Evolutionary conservation across 2,113 vertebrate species (phyloP), one percentile per base, ranked within the genome.

Genomic region (Jacana jacana): DNA sequence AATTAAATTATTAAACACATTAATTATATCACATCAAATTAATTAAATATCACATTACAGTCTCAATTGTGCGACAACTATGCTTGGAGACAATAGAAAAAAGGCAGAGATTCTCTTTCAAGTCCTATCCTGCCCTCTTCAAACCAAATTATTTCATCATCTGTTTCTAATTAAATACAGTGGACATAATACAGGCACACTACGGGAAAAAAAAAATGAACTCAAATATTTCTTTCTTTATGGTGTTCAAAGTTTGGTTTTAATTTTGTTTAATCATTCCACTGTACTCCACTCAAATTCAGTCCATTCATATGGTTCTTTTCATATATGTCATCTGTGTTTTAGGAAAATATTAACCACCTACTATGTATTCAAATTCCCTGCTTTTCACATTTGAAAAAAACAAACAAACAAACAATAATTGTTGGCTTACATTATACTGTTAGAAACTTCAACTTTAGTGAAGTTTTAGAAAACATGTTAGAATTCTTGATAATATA

Each of bases 321-420:
- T 63, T 54, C 27, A 25, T 42, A 37, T 3, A 2, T 0, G 0
- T 46, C 16, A 55, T 40, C 33, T 64, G 13, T 55, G 39, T 19
- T 64, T 35, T 18, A 37, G 25, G 39, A 79, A 25, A 64, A 60
- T n/a, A 58, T 15, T 44, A 46, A 35, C 57, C 30, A 69, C 37
- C 17, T 25, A 46, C 31, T 13, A 10, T 13, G 11, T 23, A 52
- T 16, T 80, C 40, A 48, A 72, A 88, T 69, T 33, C 20, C 9
- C 44, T 30, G 33, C 14, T 81, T 88, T 69, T 20, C 48, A 54
- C 9, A 19, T 28, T 7, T 10, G 3, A 8, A 40, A 18, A 48
- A 55, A 52, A 52, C 13, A 30, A 52, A 17, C 6, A 46, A 46
- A 18, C 46, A 54, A 54, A 7, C 46, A 63, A 1, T 31, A 58